These are phyloP conservation scores for Sturmia bella DNA, from an alignment of 2,888 invertebrate genomes.

Conservation along the genomic window DNA sequence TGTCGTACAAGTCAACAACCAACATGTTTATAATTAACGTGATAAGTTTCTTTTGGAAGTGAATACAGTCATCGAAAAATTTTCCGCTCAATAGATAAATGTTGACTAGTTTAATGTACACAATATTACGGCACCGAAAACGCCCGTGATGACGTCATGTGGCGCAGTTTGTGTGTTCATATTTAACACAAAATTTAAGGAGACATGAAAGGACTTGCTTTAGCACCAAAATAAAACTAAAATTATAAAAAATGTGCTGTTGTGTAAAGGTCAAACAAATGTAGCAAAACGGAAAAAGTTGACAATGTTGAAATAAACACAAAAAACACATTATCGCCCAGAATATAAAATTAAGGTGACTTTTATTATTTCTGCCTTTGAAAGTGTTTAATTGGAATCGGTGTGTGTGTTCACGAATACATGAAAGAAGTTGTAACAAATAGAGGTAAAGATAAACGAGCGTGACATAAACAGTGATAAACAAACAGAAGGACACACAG, in stretches of 20 bases:
- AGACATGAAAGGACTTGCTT: constrained; percentile 37
- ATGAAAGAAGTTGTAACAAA: constrained; percentile 8
- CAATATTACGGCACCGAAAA: constrained; percentile 41
- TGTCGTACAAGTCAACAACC: too few relatives aligned
- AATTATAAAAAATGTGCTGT: constrained; percentile 11
- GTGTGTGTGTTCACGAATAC: constrained; percentile 26
- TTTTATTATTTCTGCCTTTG: constrained; percentile 23
- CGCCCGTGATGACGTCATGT: constrained; percentile 74
- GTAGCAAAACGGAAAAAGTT: constrained; percentile 30
- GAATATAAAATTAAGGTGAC: constrained; percentile 44
- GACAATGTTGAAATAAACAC: constrained; percentile 29
- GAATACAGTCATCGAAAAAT: too few relatives aligned
- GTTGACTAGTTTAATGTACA: constrained; percentile 32
- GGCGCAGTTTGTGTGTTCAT: constrained; percentile 72
- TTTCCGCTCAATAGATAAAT: not conserved
- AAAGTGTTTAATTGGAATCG: constrained; percentile 46
- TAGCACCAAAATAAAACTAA: constrained; percentile 20
- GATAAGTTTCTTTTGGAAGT: too few relatives aligned
- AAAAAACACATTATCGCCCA: constrained; percentile 55
- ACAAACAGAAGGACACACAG: constrained; percentile 55
- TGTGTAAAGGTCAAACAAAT: constrained; percentile 21
- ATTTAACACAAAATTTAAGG: constrained; percentile 40
- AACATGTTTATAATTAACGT: too few relatives aligned
- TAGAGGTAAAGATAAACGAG: constrained; percentile 70
- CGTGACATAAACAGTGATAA: constrained; percentile 78